A percentile compares a stretch with the other conserved stretches of the same genome.
phyloP scores from a whole-genome alignment of 2,113 vertebrate species.

The Pavo muticus region DNA sequence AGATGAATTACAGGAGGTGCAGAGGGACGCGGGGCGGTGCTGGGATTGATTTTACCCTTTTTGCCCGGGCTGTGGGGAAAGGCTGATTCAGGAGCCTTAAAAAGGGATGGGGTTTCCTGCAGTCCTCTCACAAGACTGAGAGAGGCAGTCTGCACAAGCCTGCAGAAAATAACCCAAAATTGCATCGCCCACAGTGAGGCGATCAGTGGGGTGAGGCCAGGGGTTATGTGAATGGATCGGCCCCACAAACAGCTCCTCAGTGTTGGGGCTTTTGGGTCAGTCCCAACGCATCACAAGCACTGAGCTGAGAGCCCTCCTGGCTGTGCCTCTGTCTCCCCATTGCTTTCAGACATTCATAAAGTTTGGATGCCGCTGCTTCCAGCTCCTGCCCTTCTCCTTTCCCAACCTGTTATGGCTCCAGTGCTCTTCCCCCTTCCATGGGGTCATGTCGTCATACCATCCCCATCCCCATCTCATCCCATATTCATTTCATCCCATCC shows the following conservation, averaged over 20 bases:
- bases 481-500: not conserved
- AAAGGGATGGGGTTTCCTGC: too few species aligned
- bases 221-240: not conserved
- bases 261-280: not conserved
- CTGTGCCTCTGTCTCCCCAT: not conserved
- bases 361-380: accelerated
- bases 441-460: not conserved
- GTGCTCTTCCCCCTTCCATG: not conserved
- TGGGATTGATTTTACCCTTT: not conserved
- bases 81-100: not conserved
- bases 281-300: accelerated
- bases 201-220: not conserved
- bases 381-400: not conserved
- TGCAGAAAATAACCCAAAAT: too few species aligned
- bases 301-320: not conserved
- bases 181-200: not conserved
- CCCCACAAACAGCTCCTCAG: accelerated
- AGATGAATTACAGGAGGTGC: not conserved
- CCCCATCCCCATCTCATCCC: not conserved
- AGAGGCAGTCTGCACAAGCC: not conserved
- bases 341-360: accelerated
- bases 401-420: accelerated
- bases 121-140: not conserved
- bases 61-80: not conserved
- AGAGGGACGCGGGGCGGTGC: not conserved